Evolutionary conservation across 64 coral and sea anemone species (phyloP).

Genomic region (Pocillopora verrucosa): DNA sequence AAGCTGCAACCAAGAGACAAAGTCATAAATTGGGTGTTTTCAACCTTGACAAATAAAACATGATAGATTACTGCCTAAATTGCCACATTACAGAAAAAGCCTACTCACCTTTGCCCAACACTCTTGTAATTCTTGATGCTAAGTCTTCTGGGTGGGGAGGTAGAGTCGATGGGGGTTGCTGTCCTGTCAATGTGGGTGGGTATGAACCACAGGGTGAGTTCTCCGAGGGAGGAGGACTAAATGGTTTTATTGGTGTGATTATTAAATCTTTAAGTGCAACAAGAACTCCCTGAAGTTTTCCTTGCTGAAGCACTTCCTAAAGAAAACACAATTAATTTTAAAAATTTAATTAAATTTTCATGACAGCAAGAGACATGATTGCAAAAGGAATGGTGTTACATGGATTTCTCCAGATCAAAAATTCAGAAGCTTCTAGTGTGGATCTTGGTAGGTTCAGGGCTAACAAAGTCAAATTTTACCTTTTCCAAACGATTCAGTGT

Average conservation of each 20-base stretch:
- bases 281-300: constrained; percentile 76
- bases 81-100: background rate
- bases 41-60: no score
- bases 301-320: constrained; percentile 80
- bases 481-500: constrained; percentile 76
- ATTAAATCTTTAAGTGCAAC: constrained; percentile 64
- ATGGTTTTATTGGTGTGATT: constrained; percentile 73
- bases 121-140: constrained; percentile 83
- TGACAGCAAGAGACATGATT: no score
- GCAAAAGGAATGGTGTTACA: no score
- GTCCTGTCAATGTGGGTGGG: constrained; percentile 6
- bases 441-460: no score
- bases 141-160: constrained; percentile 83
- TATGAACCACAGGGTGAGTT: background rate
- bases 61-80: background rate
- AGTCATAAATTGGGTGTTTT: no score
- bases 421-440: no score
- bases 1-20: constrained; percentile 49
- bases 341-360: background rate
- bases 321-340: background rate
- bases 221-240: constrained; percentile 45
- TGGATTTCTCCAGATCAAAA: no score
- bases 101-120: constrained; percentile 89
- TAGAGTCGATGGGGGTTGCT: constrained; percentile 17
- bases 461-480: constrained; percentile 30